phyloP scores from a whole-genome alignment of 1,140 invertebrate species.

The Contarinia nasturtii region DNA sequence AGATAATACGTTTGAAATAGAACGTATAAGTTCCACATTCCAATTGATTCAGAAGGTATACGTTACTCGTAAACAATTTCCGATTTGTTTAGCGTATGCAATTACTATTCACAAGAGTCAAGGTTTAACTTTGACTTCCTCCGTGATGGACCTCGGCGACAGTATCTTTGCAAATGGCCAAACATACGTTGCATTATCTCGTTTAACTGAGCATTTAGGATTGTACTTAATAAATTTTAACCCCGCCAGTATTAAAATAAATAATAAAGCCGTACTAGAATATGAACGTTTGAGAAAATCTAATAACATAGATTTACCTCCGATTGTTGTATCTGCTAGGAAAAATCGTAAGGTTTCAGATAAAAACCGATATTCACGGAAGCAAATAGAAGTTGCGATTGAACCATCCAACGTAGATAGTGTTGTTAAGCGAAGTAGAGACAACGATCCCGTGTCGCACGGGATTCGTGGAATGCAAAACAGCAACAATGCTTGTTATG shows the following conservation, averaged over 20 bases:
- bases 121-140: background rate
- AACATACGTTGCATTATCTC: background rate
- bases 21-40: background rate
- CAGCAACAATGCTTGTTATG: background rate
- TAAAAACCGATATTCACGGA: background rate
- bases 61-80: too few species aligned
- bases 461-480: too few species aligned
- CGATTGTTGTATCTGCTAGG: too few species aligned
- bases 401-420: background rate
- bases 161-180: background rate
- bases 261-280: background rate
- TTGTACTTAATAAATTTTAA: background rate
- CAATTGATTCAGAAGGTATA: background rate
- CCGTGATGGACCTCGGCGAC: background rate
- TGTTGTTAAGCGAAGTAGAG: too few species aligned
- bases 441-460: background rate
- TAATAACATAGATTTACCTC: background rate
- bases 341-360: background rate
- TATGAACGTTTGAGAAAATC: background rate
- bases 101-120: too few species aligned
- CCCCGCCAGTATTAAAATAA: background rate
- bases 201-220: background rate
- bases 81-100: too few species aligned
- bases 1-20: background rate
- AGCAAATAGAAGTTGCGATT: background rate